Base-by-base conservation (phyloP, 2,113 vertebrate species). In the Centropus unirufus region DNA sequence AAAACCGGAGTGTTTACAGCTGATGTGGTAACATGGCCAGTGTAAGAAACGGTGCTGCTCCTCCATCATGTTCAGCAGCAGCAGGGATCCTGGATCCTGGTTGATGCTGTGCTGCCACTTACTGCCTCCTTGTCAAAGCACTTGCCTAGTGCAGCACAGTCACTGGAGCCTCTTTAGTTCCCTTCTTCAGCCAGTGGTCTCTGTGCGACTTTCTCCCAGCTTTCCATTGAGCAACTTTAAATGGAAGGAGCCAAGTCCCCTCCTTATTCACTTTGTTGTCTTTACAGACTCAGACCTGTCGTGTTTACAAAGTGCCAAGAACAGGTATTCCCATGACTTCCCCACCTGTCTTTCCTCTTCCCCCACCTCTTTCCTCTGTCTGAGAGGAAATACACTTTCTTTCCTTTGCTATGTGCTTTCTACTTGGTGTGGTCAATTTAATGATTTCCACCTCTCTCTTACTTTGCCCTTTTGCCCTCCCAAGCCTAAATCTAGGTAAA, bases 361-460 rank as follows among this genome's bases (percentile, higher is more conserved):
- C 27, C 67, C 57, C 23, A 49, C 59, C 59, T 57, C 62, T 36
- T 36, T 36, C 36, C 36, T 83, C 51, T 62, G 59, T 67, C 81
- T 80, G 72, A 40, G 72, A 89, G 36, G 52, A 95, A 94, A 59
- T 36, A 58, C 0, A 11, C 62, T 86, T 58, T 88, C 42, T 75
- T 87, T 89, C 89, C 59, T 86, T 68, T 83, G 63, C 73, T 80
- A 20, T 52, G 19, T 63, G 58, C 69, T 76, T 87, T 87, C 17
- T 76, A 26, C 52, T 58, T 83, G 27, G 52, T 80, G 73, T 89
- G 92, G 80, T 89, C 68, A 57, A 83, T 89, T 46, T 46, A 83
- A 92, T 87, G 82, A 87, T 93, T 93, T 72, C 52, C 52, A 80
- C 82, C 67, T 76, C 67, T 52, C 36, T 78, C 77, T 76, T 61